Evolutionary conservation across 2,113 vertebrate genomes (phyloP).

Genomic region (Empidonax traillii): DNA sequence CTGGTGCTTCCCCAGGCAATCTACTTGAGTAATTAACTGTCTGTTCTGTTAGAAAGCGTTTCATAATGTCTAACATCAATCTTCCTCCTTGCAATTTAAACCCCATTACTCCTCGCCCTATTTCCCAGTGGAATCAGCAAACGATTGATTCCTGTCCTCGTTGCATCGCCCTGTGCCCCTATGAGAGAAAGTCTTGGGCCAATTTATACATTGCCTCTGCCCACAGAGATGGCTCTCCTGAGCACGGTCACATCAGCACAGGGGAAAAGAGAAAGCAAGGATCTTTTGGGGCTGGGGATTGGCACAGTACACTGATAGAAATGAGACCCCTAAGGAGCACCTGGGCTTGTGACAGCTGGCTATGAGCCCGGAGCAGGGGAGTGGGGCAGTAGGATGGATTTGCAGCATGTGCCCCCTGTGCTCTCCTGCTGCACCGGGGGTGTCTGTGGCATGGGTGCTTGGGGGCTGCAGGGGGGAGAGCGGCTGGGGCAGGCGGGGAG

Average conservation of each 20-base stretch:
- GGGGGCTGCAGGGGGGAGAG: neutral
- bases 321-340: neutral
- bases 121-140: neutral
- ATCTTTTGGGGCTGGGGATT: neutral
- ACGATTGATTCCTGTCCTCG: neutral
- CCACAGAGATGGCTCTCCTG: accelerated
- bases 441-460: neutral
- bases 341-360: neutral
- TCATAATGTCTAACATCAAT: constrained; percentile 10
- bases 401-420: neutral
- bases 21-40: constrained; percentile 36
- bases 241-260: accelerated
- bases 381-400: neutral
- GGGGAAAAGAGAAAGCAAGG: neutral
- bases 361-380: accelerated
- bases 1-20: neutral
- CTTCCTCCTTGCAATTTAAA: constrained; percentile 6
- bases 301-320: neutral
- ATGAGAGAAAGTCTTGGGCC: neutral
- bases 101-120: neutral
- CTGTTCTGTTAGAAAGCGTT: neutral
- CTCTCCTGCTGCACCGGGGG: neutral
- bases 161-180: accelerated
- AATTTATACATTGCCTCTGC: neutral
- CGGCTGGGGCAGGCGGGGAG: neutral